phyloP scores from a whole-genome alignment of 2,797 vertebrate genomes.

The Anniella stebbinsi region DNA sequence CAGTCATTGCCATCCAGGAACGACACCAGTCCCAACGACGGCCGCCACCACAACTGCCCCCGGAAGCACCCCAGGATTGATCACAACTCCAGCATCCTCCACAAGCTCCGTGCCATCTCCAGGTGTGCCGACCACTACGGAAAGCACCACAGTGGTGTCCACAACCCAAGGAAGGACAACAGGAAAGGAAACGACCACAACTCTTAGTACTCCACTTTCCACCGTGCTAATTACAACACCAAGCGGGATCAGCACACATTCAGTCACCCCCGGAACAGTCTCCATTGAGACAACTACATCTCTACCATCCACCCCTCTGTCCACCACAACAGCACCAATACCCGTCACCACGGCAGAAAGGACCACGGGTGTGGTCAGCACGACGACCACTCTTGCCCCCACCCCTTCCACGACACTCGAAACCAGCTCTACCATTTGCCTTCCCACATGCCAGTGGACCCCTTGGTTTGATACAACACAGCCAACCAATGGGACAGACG shows the following conservation, averaged over 20 bases:
- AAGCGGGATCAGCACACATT: too few species aligned
- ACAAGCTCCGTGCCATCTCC: too few species aligned
- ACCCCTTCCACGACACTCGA: too few species aligned
- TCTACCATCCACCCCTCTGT: not conserved
- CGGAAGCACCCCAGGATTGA: too few species aligned
- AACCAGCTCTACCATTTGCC: accelerated
- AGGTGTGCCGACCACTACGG: too few species aligned
- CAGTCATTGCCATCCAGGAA: too few species aligned
- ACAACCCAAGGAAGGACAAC: not conserved
- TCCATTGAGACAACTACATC: not conserved
- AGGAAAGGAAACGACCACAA: not conserved
- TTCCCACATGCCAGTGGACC: accelerated
- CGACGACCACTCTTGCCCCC: too few species aligned
- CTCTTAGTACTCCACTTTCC: not conserved
- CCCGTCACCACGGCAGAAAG: too few species aligned
- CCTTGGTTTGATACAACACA: constrained; percentile 45
- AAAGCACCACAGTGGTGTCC: not conserved
- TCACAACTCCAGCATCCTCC: not conserved
- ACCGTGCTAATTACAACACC: not conserved
- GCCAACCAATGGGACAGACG: accelerated
- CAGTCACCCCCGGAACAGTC: too few species aligned
- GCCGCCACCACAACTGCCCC: accelerated
- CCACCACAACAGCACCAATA: too few species aligned
- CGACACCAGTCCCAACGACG: not conserved
- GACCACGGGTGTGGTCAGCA: too few species aligned